These are phyloP conservation scores for Eupithecia vulgata DNA, from an alignment of 2,888 invertebrate genomes.

Conservation along the genomic window DNA sequence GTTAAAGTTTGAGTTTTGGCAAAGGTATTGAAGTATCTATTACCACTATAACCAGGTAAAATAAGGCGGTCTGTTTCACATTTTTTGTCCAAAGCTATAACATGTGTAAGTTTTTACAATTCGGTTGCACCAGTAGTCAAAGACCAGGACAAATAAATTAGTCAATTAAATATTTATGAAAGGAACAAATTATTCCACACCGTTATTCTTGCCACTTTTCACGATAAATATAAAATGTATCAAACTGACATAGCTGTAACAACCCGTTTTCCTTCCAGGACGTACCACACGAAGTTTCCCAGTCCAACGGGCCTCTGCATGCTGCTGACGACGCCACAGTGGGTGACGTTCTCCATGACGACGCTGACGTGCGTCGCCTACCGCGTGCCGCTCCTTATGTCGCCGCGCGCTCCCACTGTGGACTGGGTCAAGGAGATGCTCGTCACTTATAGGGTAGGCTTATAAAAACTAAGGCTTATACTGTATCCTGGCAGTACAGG, in stretches of 20 bases:
- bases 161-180: background rate
- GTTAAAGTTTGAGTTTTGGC: no score
- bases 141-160: background rate
- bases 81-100: background rate
- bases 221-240: background rate
- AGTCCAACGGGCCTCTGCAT: background rate
- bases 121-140: background rate
- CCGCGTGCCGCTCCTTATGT: constrained; percentile 10
- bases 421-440: constrained; percentile 4
- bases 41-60: no score
- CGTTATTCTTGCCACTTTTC: background rate
- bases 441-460: constrained; percentile 2
- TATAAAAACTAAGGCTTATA: no score
- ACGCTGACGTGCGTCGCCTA: constrained; percentile 10
- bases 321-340: constrained; percentile 8
- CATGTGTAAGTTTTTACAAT: background rate
- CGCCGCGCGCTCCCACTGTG: background rate
- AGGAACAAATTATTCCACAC: background rate
- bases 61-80: background rate
- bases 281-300: background rate
- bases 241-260: background rate
- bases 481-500: no score
- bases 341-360: constrained; percentile 14
- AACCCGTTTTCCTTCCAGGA: background rate
- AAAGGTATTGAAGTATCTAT: no score